A percentile compares a stretch with the other conserved stretches of the same genome.
Evolutionary conservation across 2,113 vertebrate genomes (phyloP).

Genomic region (Nesoenas mayeri): DNA sequence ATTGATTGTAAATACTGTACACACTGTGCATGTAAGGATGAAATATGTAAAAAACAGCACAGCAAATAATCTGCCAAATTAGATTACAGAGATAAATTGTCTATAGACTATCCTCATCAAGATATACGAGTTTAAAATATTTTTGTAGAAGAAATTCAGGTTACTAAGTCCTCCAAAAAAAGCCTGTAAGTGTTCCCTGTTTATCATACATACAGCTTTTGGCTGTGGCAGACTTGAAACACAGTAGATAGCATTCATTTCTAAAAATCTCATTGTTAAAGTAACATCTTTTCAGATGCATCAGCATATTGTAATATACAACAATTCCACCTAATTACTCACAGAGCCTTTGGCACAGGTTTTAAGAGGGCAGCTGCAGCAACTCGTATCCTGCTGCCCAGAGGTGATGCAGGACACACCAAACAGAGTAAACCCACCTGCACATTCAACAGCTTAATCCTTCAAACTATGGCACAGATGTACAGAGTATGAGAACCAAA

Average conservation of each 20-base stretch:
- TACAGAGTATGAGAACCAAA: rapidly evolving
- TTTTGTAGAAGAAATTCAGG: not conserved
- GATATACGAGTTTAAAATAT: not conserved
- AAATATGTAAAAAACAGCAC: not conserved
- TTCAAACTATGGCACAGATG: not conserved
- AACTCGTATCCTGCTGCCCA: rapidly evolving
- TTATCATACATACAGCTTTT: not conserved
- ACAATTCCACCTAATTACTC: not conserved
- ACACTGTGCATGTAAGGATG: not conserved
- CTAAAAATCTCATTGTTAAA: not conserved
- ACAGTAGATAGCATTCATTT: not conserved
- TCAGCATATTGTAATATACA: not conserved
- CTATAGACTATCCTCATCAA: not conserved
- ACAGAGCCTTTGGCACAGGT: not conserved
- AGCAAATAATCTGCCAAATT: not conserved
- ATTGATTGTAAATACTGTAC: not conserved
- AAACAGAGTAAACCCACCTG: not conserved
- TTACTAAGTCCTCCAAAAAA: not conserved
- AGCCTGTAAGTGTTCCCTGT: not conserved
- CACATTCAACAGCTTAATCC: not conserved
- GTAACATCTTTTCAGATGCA: not conserved
- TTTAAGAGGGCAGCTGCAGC: not conserved
- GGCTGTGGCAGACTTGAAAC: not conserved
- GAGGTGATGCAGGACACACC: not conserved
- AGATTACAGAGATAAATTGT: not conserved